A percentile compares a stretch with the other conserved stretches of the same genome.
Evolutionary conservation across 2,888 invertebrate genomes (phyloP).

Genomic region (Gasteruption jaculator): DNA sequence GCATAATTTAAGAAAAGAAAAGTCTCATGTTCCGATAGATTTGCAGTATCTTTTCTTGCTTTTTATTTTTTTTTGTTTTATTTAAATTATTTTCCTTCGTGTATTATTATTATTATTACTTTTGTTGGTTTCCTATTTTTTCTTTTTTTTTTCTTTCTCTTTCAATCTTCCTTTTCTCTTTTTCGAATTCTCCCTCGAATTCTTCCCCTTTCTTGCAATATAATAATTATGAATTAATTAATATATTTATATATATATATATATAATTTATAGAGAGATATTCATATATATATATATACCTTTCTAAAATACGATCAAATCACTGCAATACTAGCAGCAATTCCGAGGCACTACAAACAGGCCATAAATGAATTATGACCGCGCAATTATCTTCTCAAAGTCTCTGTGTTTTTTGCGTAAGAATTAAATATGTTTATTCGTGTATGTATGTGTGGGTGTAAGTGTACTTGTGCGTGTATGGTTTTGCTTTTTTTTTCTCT

Average conservation of each 20-base stretch:
- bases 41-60: too few species aligned
- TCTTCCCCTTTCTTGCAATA: too few species aligned
- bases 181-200: too few species aligned
- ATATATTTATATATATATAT: neutral
- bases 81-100: too few species aligned
- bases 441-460: constrained; percentile 25
- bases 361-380: constrained; percentile 51
- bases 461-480: constrained; percentile 20
- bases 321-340: constrained; percentile 50
- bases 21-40: too few species aligned
- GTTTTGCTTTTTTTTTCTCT: too few species aligned
- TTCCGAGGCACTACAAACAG: constrained; percentile 53
- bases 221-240: too few species aligned
- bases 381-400: constrained; percentile 49
- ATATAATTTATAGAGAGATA: too few species aligned
- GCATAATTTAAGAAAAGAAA: too few species aligned
- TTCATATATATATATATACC: constrained; percentile 41
- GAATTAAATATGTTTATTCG: constrained; percentile 31
- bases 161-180: too few species aligned
- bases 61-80: too few species aligned
- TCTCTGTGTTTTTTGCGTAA: constrained; percentile 40
- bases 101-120: too few species aligned
- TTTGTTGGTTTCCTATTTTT: constrained; percentile 14
- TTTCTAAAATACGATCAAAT: constrained; percentile 51
- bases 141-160: constrained; percentile 20